Evolutionary conservation across 2,113 vertebrate genomes (phyloP).

Genomic region (Colossoma macropomum): DNA sequence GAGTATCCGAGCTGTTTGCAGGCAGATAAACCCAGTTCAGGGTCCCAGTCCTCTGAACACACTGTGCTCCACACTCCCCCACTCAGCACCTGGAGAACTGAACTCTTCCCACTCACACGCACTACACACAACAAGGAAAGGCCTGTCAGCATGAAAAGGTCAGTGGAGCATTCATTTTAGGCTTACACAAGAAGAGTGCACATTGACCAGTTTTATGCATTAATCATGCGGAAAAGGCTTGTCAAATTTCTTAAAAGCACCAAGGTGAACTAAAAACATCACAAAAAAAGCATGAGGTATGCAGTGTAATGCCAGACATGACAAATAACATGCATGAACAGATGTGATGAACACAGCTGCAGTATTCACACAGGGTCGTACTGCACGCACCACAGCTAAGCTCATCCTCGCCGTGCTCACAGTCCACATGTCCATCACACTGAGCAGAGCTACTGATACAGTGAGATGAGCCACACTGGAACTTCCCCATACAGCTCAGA

Average conservation of each 20-base stretch:
- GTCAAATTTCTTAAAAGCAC: no score
- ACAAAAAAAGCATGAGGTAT: neutral
- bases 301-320: neutral
- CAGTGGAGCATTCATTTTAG: no score
- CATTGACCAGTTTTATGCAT: neutral
- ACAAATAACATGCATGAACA: neutral
- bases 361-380: neutral
- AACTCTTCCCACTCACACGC: conserved; percentile 75
- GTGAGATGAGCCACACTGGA: conserved; percentile 71
- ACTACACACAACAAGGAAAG: conserved; percentile 62
- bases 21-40: conserved; percentile 67
- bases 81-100: conserved; percentile 76
- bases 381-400: conserved; percentile 74
- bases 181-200: neutral
- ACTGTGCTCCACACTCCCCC: conserved; percentile 75
- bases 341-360: no score
- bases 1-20: conserved; percentile 80
- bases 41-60: conserved; percentile 77
- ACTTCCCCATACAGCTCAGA: conserved; percentile 74
- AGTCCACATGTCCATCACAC: conserved; percentile 75
- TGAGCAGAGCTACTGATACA: conserved; percentile 69
- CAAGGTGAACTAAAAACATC: no score
- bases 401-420: conserved; percentile 76
- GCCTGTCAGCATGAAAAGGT: no score
- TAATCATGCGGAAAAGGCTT: no score